Base-by-base conservation (phyloP, 1,140 invertebrate species). In the Drosophila carrolli region DNA sequence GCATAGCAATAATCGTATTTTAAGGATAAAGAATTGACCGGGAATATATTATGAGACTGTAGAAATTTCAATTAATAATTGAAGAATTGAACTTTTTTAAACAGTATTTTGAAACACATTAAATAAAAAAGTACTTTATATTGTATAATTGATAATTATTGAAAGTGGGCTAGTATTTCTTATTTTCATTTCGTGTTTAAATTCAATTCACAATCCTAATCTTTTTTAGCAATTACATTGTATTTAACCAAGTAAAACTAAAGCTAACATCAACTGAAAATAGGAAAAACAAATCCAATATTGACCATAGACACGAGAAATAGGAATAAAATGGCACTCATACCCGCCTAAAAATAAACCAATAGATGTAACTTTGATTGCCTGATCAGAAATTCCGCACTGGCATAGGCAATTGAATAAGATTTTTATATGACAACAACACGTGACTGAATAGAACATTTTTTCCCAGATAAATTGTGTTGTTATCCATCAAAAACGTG, bases 341-440 rank as follows among this genome's bases (percentile, higher is more conserved):
- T n/a, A 13, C 27, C 32, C 16, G 5, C 5, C 2, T 0, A 32
- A 43, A 55, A 68, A 41, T 23, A 19, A 32, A 50, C 16, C 10
- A 27, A 35, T 16, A 13, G 44, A 63, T 50, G 46, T 9, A 9
- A 29, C 27, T 58, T 54, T 71, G 67, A 71, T 71, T 61, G 68
- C 56, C 71, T 75, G 71, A 75, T 75, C 70, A 75, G 56, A 43
- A 75, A 75, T 75, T 75, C 71, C 37, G 23, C 8, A 35, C 44
- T 50, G 70, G 37, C 59, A 13, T 29, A 7, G 40, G 38, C 71
- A 74, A 74, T 75, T 62, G 68, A 74, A 74, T 74, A 74, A 50
- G 71, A 75, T 75, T 75, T 75, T 74, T 74, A 74, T 75, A 56
- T 75, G 71, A 75, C 71, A 75, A 71, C 71, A 74, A 62, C 71